These are phyloP conservation scores for Notocelia uddmanniana DNA, from an alignment of 2,888 invertebrate species.

Conservation along the genomic window DNA sequence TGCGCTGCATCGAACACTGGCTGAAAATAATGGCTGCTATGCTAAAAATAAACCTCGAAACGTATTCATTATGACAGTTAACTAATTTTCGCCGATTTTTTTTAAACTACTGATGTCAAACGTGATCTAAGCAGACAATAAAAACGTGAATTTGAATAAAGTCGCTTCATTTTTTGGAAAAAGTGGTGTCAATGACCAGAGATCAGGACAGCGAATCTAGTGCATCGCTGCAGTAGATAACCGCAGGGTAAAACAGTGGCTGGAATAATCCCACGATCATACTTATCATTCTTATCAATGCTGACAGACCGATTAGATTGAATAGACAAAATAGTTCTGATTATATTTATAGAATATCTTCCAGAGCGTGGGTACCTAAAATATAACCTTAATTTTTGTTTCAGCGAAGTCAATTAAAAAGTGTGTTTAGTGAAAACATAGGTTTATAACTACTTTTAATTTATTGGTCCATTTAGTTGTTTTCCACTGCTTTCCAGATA, in stretches of 20 bases:
- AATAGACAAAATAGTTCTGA: not conserved
- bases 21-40: slow-evolving; percentile 12
- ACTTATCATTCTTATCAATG: slow-evolving; percentile 5
- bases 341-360: not conserved
- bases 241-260: slow-evolving; percentile 12
- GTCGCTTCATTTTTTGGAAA: slow-evolving; percentile 14
- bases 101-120: slow-evolving; percentile 2
- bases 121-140: slow-evolving; percentile 29
- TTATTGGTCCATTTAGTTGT: no score
- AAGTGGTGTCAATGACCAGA: slow-evolving; percentile 33
- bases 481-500: no score
- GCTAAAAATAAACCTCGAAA: slow-evolving; percentile 20
- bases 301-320: not conserved
- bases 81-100: slow-evolving; percentile 1
- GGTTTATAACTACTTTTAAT: no score
- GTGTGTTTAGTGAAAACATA: no score
- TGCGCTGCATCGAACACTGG: not conserved
- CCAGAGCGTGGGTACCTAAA: no score
- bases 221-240: slow-evolving; percentile 42
- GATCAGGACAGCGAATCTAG: slow-evolving; percentile 35
- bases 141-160: slow-evolving; percentile 19
- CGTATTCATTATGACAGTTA: slow-evolving; percentile 7
- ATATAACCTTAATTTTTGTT: no score
- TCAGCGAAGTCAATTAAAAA: no score
- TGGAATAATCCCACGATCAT: slow-evolving; percentile 13